phyloP scores from a whole-genome alignment of 1,140 invertebrate species.

The Microplitis demolitor region DNA sequence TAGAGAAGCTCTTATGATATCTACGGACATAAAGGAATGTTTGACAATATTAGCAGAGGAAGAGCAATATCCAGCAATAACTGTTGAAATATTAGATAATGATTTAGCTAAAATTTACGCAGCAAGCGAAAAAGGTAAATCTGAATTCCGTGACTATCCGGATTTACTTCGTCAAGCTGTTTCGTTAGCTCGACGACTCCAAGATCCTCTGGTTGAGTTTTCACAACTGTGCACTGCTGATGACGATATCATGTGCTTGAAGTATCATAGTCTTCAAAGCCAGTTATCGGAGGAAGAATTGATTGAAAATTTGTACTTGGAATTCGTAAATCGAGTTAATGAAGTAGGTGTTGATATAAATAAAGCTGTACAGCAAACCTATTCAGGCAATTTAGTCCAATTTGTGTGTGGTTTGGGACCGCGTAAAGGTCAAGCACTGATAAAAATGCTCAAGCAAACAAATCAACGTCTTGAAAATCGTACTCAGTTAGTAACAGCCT shows the following conservation, averaged over 20 bases:
- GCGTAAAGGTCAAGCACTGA: conserved; percentile 87
- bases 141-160: conserved; percentile 93
- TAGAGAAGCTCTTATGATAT: conserved; percentile 82
- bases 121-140: conserved; percentile 84
- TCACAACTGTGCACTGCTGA: conserved; percentile 93
- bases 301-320: conserved; percentile 81
- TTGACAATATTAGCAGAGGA: conserved; percentile 78
- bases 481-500: conserved; percentile 92
- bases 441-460: conserved; percentile 91
- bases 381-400: conserved; percentile 91
- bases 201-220: conserved; percentile 96
- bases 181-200: conserved; percentile 87
- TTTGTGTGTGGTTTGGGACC: conserved; percentile 98
- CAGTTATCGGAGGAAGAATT: conserved; percentile 85
- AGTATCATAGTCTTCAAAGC: conserved; percentile 79
- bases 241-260: conserved; percentile 93
- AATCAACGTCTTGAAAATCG: conserved; percentile 93
- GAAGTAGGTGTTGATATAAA: conserved; percentile 99
- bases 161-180: conserved; percentile 86
- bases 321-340: conserved; percentile 94
- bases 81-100: conserved; percentile 92
- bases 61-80: conserved; percentile 86
- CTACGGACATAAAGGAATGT: conserved; percentile 82
- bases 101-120: conserved; percentile 90
- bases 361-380: conserved; percentile 82